Conservation (phyloP, 2,113 vertebrate genomes). For the Desmodus rotundus region DNA sequence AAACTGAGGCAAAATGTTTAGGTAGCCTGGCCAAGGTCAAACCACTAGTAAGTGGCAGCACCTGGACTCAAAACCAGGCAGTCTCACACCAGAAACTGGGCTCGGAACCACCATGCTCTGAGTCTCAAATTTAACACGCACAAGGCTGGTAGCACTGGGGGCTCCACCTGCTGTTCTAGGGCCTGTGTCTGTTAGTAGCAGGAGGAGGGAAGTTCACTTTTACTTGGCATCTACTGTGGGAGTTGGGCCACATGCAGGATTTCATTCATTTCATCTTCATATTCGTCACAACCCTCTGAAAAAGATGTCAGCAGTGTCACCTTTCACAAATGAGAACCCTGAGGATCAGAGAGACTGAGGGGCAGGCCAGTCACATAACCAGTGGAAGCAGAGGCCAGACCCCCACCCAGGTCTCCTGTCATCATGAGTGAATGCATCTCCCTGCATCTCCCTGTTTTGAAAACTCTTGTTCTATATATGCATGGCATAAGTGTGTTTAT, state of each 20-base stretch:
- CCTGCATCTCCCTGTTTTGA: neutral
- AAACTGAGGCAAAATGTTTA: neutral
- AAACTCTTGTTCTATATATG: neutral
- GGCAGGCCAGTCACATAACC: neutral
- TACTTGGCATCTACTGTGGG: neutral
- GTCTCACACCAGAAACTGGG: neutral
- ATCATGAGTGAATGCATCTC: neutral
- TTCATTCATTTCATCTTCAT: neutral
- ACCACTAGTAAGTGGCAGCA: neutral
- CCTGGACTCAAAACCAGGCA: neutral
- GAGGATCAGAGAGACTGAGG: neutral
- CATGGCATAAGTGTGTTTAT: neutral
- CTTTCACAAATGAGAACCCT: neutral
- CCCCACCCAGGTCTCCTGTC: neutral
- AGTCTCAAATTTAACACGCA: neutral
- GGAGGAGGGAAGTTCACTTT: neutral
- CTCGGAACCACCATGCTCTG: neutral
- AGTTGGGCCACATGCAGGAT: too few relatives aligned
- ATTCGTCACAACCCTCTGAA: neutral
- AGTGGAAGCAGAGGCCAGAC: neutral
- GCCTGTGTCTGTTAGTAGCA: neutral
- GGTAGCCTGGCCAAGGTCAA: neutral
- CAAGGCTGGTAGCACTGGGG: fast-evolving
- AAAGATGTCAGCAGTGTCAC: neutral
- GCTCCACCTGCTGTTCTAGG: neutral